These are phyloP conservation scores for Pluvialis apricaria DNA, from an alignment of 2,113 vertebrate genomes.

Conservation along the genomic window DNA sequence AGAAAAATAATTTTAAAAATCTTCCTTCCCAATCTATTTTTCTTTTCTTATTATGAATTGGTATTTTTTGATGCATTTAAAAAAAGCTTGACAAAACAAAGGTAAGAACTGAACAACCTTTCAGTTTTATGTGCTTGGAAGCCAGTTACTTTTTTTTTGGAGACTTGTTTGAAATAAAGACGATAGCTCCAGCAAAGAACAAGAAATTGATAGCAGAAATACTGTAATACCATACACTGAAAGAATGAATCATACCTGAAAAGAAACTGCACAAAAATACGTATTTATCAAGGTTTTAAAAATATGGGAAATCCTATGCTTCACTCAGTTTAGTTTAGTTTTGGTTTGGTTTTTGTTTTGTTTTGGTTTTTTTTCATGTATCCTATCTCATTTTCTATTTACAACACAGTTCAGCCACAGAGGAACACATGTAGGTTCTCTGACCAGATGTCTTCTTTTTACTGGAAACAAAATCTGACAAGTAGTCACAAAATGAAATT, in stretches of 20 bases:
- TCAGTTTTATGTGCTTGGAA: background rate
- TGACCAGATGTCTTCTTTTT: background rate
- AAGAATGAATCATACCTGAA: background rate
- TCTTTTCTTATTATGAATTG: background rate
- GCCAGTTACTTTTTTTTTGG: background rate
- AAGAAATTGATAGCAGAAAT: background rate
- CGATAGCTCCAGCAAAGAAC: background rate
- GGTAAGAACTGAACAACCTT: background rate
- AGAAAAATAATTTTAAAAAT: background rate
- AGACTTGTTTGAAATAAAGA: background rate
- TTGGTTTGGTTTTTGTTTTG: background rate
- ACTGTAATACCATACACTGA: background rate
- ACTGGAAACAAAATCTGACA: background rate
- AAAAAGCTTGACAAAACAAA: background rate
- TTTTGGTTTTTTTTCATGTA: background rate
- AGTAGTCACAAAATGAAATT: background rate
- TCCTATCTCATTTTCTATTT: background rate
- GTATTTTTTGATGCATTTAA: background rate
- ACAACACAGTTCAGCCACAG: background rate
- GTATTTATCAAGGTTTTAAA: background rate
- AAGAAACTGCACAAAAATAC: background rate
- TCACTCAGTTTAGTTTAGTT: background rate
- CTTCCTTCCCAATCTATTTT: background rate
- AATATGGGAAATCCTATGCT: background rate
- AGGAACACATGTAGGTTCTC: background rate